These are phyloP conservation scores for Lucifuga dentata DNA, from an alignment of 2,113 vertebrate genomes.

Conservation along the genomic window DNA sequence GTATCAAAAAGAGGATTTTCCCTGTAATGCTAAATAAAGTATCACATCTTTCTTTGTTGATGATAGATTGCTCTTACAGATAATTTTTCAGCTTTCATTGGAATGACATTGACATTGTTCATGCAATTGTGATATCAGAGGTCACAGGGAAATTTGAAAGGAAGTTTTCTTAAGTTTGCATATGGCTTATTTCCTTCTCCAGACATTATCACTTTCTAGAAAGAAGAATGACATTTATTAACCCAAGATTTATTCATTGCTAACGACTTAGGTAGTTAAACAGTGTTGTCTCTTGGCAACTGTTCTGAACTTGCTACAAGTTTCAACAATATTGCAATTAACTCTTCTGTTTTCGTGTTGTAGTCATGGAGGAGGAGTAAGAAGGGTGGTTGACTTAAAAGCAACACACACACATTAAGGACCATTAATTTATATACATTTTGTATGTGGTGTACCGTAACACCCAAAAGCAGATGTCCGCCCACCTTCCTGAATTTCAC, in stretches of 20 bases:
- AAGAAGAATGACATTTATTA: neutral
- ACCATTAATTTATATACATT: too few species aligned
- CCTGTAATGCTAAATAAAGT: neutral
- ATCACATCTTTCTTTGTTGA: neutral
- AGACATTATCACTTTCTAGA: neutral
- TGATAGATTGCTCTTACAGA: neutral
- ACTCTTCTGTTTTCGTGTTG: too few species aligned
- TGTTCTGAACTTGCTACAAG: too few species aligned
- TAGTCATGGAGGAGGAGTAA: too few species aligned
- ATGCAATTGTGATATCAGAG: conserved; percentile 15
- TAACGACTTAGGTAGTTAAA: too few species aligned
- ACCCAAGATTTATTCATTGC: neutral
- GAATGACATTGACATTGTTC: neutral
- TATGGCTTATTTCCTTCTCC: conserved; percentile 20
- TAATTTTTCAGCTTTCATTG: neutral
- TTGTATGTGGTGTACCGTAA: neutral
- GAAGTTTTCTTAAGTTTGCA: conserved; percentile 55
- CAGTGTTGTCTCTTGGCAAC: too few species aligned
- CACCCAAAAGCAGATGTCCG: neutral
- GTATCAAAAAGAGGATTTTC: neutral
- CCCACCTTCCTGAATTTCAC: neutral
- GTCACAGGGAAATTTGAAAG: conserved; percentile 54
- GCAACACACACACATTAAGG: too few species aligned
- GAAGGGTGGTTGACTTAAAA: too few species aligned
- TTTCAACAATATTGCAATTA: too few species aligned